A percentile compares a stretch with the other conserved stretches of the same genome.
Conservation (phyloP, 2,888 invertebrate genomes). For the Pseudanteris insignis region DNA sequence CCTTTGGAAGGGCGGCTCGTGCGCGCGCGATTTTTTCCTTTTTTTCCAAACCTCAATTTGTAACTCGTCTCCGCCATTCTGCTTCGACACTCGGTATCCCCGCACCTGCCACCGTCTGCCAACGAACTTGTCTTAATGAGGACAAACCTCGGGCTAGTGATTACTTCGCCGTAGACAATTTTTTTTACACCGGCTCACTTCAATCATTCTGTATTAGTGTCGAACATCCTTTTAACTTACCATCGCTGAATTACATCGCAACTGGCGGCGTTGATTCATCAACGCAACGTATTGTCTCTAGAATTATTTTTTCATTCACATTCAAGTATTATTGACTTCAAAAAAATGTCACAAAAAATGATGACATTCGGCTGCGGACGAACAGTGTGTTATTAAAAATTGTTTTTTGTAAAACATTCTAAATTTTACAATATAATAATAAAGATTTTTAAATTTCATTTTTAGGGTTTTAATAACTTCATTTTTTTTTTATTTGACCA, state of each 20-base stretch:
- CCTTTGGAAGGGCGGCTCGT: constrained; percentile 50
- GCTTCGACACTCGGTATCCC: constrained; percentile 37
- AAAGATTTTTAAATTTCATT: no score
- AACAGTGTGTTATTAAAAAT: no score
- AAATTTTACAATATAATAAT: no score
- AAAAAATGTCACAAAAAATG: not conserved
- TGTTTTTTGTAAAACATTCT: no score
- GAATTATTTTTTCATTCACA: no score
- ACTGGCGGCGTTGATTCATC: constrained; percentile 11
- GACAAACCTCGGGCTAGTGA: constrained; percentile 56
- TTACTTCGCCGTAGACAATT: constrained; percentile 56
- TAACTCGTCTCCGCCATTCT: constrained; percentile 42
- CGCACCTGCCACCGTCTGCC: constrained; percentile 36
- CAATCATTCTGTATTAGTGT: constrained; percentile 26
- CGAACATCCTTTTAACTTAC: constrained; percentile 11
- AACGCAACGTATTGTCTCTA: constrained; percentile 2
- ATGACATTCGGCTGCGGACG: no score
- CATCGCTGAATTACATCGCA: constrained; percentile 1
- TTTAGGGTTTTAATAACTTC: no score
- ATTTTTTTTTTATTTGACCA: no score
- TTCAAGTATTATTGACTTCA: no score
- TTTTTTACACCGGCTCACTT: constrained; percentile 24
- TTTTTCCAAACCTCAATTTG: constrained; percentile 59
- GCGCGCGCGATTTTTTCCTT: constrained; percentile 53
- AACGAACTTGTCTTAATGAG: constrained; percentile 53